Evolutionary conservation across 2,797 vertebrate species (phyloP).

Genomic region (Carapus acus): DNA sequence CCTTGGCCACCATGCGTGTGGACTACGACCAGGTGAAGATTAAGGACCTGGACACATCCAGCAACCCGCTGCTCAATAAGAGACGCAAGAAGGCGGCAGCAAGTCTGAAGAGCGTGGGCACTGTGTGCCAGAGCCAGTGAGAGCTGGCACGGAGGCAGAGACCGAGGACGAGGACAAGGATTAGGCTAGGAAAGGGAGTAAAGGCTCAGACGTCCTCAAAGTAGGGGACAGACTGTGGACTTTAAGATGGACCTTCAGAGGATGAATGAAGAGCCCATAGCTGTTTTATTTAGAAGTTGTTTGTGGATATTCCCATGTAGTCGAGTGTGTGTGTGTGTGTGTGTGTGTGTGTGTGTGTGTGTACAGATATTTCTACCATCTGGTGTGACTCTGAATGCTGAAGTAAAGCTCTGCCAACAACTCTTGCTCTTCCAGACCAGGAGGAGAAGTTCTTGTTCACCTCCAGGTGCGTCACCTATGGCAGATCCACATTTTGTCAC

Average conservation of each 20-base stretch:
- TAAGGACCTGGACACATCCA: conserved; percentile 94
- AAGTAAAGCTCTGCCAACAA: conserved; percentile 47
- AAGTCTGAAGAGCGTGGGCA: conserved; percentile 68
- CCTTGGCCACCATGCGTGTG: conserved; percentile 94
- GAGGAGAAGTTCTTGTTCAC: conserved; percentile 8
- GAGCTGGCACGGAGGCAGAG: conserved; percentile 10
- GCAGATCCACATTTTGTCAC: not conserved
- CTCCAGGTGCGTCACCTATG: not conserved
- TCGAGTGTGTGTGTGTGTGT: conserved; percentile 22
- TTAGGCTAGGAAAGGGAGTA: conserved; percentile 3
- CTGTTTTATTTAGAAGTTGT: conserved; percentile 8
- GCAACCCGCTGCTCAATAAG: conserved; percentile 94
- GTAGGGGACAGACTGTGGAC: conserved; percentile 21
- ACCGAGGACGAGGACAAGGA: conserved; percentile 5
- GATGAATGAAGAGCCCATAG: conserved; percentile 14
- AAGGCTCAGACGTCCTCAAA: conserved; percentile 10
- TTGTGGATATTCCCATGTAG: conserved; percentile 30
- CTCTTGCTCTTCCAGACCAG: conserved; percentile 28
- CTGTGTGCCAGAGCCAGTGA: conserved; percentile 91
- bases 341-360: conserved; percentile 25
- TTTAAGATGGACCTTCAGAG: conserved; percentile 15
- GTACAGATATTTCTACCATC: conserved; percentile 24
- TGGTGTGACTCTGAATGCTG: conserved; percentile 40
- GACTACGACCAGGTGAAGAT: conserved; percentile 99
- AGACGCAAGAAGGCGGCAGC: conserved; percentile 90